Evolutionary conservation across 2,797 vertebrate species (phyloP).

Genomic region (Fistularia commersonii): DNA sequence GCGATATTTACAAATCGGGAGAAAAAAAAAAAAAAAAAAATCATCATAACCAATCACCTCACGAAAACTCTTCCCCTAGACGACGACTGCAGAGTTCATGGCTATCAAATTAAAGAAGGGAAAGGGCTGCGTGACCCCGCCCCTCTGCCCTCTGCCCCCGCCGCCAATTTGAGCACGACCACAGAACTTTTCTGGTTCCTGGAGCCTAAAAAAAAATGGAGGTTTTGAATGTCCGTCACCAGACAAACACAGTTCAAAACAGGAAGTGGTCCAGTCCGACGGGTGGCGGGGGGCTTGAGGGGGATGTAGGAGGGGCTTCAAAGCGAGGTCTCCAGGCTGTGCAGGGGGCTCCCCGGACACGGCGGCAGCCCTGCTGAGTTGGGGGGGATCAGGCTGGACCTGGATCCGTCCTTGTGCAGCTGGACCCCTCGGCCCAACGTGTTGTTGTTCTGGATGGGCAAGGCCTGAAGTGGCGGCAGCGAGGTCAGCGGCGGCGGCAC

Average conservation of each 20-base stretch:
- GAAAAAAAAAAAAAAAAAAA: too few relatives aligned
- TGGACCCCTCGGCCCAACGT: slow-evolving; percentile 82
- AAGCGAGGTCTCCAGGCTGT: slow-evolving; percentile 98
- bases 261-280: slow-evolving; percentile 7
- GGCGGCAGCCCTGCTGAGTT: slow-evolving; percentile 75
- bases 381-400: slow-evolving; percentile 69
- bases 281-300: too few relatives aligned
- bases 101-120: slow-evolving; percentile 26
- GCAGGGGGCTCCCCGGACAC: slow-evolving; percentile 94
- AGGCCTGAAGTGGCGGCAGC: slow-evolving; percentile 64
- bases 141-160: neutral
- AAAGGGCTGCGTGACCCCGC: slow-evolving; percentile 23
- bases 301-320: slow-evolving; percentile 44
- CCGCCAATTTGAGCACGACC: slow-evolving; percentile 3
- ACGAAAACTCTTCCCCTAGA: slow-evolving; percentile 56
- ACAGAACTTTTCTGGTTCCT: slow-evolving; percentile 15
- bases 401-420: slow-evolving; percentile 85
- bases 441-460: slow-evolving; percentile 92
- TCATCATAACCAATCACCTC: slow-evolving; percentile 33
- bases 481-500: slow-evolving; percentile 31
- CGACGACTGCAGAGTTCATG: slow-evolving; percentile 44
- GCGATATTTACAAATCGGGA: slow-evolving; percentile 52
- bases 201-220: slow-evolving; percentile 20
- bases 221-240: neutral
- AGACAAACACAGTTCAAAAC: slow-evolving; percentile 5